These are phyloP conservation scores for Pagrus major DNA, from an alignment of 2,113 vertebrate species.

Conservation along the genomic window DNA sequence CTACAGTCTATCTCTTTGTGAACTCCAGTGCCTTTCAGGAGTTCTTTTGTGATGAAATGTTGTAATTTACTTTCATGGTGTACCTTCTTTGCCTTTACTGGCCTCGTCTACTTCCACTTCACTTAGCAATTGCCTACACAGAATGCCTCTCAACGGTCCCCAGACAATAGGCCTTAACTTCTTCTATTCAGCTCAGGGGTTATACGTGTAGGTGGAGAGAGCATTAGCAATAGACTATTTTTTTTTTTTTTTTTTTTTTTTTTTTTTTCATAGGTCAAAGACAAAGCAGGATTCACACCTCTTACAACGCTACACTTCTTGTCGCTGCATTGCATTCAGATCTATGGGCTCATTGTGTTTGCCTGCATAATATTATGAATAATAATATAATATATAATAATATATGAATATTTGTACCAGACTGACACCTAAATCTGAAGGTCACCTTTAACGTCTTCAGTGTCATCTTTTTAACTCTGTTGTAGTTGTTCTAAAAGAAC, in stretches of 20 bases:
- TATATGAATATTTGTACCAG: too few relatives aligned
- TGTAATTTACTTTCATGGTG: constrained; percentile 63
- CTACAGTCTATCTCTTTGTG: constrained; percentile 33
- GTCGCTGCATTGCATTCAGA: neutral
- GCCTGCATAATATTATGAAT: neutral
- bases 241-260: constrained; percentile 7
- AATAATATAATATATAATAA: too few relatives aligned
- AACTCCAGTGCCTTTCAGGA: constrained; percentile 55
- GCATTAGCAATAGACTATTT: constrained; percentile 4
- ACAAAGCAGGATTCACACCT: constrained; percentile 24
- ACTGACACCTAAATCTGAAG: neutral
- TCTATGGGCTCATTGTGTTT: neutral
- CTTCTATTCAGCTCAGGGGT: constrained; percentile 37
- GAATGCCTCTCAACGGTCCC: constrained; percentile 72
- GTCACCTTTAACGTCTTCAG: neutral
- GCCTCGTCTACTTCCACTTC: constrained; percentile 60
- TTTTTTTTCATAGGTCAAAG: constrained; percentile 26
- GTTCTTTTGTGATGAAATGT: constrained; percentile 68
- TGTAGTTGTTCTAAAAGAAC: neutral
- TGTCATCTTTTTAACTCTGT: neutral
- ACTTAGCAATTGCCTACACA: constrained; percentile 66
- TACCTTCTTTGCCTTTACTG: constrained; percentile 44
- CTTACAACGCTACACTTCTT: neutral
- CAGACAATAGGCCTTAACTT: constrained; percentile 56
- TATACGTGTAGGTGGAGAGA: constrained; percentile 37